Evolutionary conservation across 2,797 vertebrate genomes (phyloP), one percentile per base, ranked within the genome.

Genomic region (Rousettus madagascariensis): DNA sequence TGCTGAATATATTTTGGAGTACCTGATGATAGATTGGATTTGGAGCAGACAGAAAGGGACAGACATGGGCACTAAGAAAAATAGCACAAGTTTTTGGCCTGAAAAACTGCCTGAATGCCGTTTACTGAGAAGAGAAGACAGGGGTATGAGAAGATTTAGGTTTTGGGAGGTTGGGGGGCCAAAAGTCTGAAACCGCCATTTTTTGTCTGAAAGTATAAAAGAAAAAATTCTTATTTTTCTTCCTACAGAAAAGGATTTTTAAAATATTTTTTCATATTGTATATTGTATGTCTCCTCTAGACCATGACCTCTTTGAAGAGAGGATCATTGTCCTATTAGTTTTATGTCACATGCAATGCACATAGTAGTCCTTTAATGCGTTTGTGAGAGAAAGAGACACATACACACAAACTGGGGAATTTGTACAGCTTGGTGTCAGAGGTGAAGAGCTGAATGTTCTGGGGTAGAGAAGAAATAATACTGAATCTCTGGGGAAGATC

Each of bases 401-500:
- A 46, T 2, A 49, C 4, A 49, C 49, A 49, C 49, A 49, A 72
- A 65, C 55, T 53, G 22, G 11, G 9, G 49, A 46, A 74, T 80
- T 49, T 20, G n/a, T 85, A 61, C 72, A 88, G 41, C 24, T 51
- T 85, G 59, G 22, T 71, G 78, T 95, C 66, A 72, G 78, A 86
- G 46, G 24, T 30, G 33, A 53, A 61, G 24, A 88, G 65, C 77
- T 88, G 53, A 88, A 24, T 38, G 22, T 66, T 85, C 49, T 89
- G 17, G 11, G n/a, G 55, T 72, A 77, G 15, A 77, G 43, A n/a
- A 78, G 36, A 85, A 53, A 71, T 24, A 80, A 51, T 41, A 49
- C n/a, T 15, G 41, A 94, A 28, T 92, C 78, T 92, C 93, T 94
- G 46, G 63, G 86, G 49, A 79, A 79, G 53, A 72, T 80, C 43